Evolutionary conservation across 2,113 vertebrate genomes (phyloP).

Genomic region (Eleginops maclovinus): DNA sequence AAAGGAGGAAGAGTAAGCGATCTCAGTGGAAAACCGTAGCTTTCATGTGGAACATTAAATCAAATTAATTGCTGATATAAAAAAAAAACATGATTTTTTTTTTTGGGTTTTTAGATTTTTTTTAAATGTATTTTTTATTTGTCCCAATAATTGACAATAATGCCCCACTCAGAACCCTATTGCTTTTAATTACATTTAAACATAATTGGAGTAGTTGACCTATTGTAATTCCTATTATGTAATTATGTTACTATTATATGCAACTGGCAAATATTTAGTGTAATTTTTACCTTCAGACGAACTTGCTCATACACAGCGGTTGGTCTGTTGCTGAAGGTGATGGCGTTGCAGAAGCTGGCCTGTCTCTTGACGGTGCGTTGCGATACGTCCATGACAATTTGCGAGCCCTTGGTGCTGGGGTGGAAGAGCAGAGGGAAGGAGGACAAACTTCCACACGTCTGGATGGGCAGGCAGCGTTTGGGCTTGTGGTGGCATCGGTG

Average conservation of each 20-base stretch:
- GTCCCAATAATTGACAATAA: background rate
- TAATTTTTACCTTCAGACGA: constrained; percentile 89
- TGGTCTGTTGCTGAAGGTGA: constrained; percentile 96
- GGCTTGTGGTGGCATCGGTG: constrained; percentile 95
- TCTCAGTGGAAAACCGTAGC: background rate
- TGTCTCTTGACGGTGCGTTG: constrained; percentile 95
- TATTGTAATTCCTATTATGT: no score
- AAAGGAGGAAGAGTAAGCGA: background rate
- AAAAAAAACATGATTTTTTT: no score
- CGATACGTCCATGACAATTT: constrained; percentile 95
- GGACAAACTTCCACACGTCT: constrained; percentile 85
- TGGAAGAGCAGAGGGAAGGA: constrained; percentile 95
- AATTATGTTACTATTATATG: background rate
- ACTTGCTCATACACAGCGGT: constrained; percentile 95
- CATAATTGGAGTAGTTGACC: background rate
- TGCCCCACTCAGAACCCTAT: background rate
- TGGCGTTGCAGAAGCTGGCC: constrained; percentile 98
- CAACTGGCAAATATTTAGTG: background rate
- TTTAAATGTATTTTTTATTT: background rate
- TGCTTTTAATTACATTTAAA: background rate
- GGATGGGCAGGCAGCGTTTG: constrained; percentile 89
- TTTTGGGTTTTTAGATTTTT: no score
- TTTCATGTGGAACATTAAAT: background rate
- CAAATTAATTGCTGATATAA: no score
- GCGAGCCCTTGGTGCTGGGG: constrained; percentile 94